Evolutionary conservation across 2,797 vertebrate species (phyloP), one percentile per base, ranked within the genome.

Genomic region (Sebastes itinus): DNA sequence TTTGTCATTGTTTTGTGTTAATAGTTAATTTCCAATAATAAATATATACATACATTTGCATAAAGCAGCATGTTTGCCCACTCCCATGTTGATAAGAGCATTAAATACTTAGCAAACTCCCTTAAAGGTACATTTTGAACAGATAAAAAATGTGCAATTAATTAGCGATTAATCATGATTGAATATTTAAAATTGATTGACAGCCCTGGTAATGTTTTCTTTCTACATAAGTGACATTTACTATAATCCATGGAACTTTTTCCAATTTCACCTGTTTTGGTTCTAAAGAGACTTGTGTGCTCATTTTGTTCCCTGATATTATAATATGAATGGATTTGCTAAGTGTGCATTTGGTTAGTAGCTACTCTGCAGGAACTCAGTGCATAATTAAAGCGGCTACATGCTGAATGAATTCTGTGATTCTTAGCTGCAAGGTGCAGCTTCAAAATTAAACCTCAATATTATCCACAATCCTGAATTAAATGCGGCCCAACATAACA

Each of bases 301-400:
- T 60, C 16, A 16, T 63, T 84, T 66, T 60, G 32, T 38, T 32
- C 30, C 35, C 12, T 65, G 60, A 72, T 56, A 46, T 66, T 68
- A 69, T 10, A 61, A 56, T 60, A 32, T 38, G 10, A 82, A 76
- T 49, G 6, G 60, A 61, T 76, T 22, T 76, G 56, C 61, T 56
- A 42, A 35, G 28, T 25, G 52, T 56, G 62, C 23, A 75, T 68
- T 72, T 80, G 69, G 58, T 20, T 67, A 55, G 33, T 20, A 63
- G 66, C 33, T 72, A 4, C 70, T 67, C 65, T 12, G 70, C 67
- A 66, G 80, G 69, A 64, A 33, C 12, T 52, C 4, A 20, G 20
- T 35, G 13, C 22, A 73, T 61, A 79, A 80, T 78, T 67, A 73
- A 81, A 77, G 62, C 23, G 13, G 13, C 38, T 35, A 49, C 20